phyloP scores from a whole-genome alignment of 2,797 vertebrate genomes.

The Syngnathus acus region DNA sequence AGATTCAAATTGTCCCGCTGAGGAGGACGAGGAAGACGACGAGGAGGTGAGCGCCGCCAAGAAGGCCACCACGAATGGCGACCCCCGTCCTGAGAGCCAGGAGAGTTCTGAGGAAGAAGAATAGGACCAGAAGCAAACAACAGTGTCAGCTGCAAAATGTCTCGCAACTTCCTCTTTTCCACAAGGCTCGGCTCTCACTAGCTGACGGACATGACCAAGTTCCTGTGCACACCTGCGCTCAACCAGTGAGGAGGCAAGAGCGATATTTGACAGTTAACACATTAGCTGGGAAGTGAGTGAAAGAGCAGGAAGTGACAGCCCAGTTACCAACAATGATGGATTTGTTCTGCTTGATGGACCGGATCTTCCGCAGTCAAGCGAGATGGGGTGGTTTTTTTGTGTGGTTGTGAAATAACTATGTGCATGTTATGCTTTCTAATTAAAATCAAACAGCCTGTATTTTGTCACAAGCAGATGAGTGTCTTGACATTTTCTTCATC shows the following conservation, averaged over 20 bases:
- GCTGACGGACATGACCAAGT: constrained; percentile 44
- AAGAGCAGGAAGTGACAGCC: background rate
- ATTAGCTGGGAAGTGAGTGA: background rate
- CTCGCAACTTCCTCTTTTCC: constrained; percentile 14
- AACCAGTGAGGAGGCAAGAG: background rate
- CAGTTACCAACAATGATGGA: background rate
- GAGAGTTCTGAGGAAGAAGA: constrained; percentile 59
- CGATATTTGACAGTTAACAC: background rate
- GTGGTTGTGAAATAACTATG: background rate
- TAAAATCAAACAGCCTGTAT: background rate
- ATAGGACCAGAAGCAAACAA: constrained; percentile 9
- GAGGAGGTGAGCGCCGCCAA: constrained; percentile 45
- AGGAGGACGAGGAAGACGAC: constrained; percentile 30
- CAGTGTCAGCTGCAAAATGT: constrained; percentile 11
- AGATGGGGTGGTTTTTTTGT: background rate
- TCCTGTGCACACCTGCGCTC: background rate
- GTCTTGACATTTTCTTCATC: background rate
- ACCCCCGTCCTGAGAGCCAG: constrained; percentile 28
- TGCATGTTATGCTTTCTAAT: background rate
- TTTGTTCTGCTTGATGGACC: constrained; percentile 11
- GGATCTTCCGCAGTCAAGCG: background rate
- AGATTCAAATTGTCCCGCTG: constrained; percentile 15
- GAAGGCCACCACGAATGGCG: constrained; percentile 28
- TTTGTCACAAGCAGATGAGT: background rate
- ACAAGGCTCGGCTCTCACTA: constrained; percentile 25